Base-by-base conservation (phyloP, 2,797 vertebrate genomes). In the Muraenolepis orangiensis region DNA sequence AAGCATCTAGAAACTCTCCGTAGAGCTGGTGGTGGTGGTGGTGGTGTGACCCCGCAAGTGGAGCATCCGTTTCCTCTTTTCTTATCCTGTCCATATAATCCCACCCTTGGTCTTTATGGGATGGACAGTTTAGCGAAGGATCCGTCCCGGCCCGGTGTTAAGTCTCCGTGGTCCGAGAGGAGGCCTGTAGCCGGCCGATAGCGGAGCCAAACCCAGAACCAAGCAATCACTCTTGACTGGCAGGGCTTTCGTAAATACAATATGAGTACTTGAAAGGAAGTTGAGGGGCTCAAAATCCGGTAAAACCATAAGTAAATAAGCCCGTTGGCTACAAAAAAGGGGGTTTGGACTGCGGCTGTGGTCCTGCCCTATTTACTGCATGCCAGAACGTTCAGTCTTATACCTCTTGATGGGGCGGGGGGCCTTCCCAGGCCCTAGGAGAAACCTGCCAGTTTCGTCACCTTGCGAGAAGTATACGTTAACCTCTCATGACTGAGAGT, bases 241-340 rank as follows among this genome's bases (percentile, higher is more conserved):
- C 80, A 82, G 81, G 83, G 84, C 57, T 64, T 92, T 92, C 90
- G 87, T 85, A 87, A 92, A 92, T 91, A 90, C 90, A 90, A 90
- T 91, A 84, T 72, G 86, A 88, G 87, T 57, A 31, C 82, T 84
- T 57, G 86, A 82, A 82, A 87, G 87, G 82, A 86, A 87, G 89
- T 87, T 86, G 84, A 87, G 90, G 89, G 87, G 85, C 87, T 91
- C 83, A 87, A 87, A 91, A 90, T 91, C 88, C 88, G 76, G 84
- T 91, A 88, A 92, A 87, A 86, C 86, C 86, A 75, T 90, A 91
- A 92, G 87, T 89, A 91, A 91, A 91, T 93, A 92, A 94, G 91
- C 88, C 87, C 89, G 87, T 92, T 91, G 88, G 91, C 90, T 85
- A 92, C 89, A 89, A 88, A 87, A 85, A 81, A 82, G 80, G 83